These are phyloP conservation scores for Charadrius vociferus DNA, from an alignment of 2,113 vertebrate species.

Conservation along the genomic window DNA sequence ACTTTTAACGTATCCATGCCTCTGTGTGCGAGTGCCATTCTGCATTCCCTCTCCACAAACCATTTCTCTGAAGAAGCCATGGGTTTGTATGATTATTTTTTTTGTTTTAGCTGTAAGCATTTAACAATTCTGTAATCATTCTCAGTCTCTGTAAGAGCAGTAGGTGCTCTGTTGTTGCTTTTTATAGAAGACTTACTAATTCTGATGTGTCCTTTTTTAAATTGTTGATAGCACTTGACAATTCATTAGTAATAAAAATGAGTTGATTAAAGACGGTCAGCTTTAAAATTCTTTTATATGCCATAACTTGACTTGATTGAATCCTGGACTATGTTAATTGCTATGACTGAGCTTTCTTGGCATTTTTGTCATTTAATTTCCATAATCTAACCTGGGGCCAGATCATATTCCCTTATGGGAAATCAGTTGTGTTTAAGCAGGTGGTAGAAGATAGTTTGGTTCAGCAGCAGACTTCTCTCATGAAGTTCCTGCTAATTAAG, in stretches of 20 bases:
- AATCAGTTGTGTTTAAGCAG: neutral
- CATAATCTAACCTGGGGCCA: neutral
- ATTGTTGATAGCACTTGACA: conserved; percentile 49
- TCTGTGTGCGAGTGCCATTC: neutral
- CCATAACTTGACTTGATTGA: conserved; percentile 35
- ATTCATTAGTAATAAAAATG: conserved; percentile 45
- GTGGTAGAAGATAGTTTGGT: neutral
- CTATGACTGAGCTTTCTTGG: neutral
- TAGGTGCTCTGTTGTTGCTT: conserved; percentile 1
- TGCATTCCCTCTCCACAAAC: neutral
- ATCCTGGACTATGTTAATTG: conserved; percentile 29
- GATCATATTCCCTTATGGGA: neutral
- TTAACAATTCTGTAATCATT: neutral
- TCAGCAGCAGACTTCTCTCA: neutral
- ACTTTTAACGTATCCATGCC: neutral
- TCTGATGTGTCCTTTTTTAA: neutral
- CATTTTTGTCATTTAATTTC: conserved; percentile 45
- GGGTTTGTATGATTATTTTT: neutral
- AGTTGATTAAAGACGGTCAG: conserved; percentile 46
- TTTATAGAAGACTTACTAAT: conserved; percentile 22
- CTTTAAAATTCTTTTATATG: conserved; percentile 22
- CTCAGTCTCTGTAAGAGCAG: neutral
- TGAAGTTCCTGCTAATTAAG: neutral
- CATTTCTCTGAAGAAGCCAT: neutral
- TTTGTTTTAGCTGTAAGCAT: neutral